Conservation (phyloP, 2,797 vertebrate species). For the Eulemur rubriventer region DNA sequence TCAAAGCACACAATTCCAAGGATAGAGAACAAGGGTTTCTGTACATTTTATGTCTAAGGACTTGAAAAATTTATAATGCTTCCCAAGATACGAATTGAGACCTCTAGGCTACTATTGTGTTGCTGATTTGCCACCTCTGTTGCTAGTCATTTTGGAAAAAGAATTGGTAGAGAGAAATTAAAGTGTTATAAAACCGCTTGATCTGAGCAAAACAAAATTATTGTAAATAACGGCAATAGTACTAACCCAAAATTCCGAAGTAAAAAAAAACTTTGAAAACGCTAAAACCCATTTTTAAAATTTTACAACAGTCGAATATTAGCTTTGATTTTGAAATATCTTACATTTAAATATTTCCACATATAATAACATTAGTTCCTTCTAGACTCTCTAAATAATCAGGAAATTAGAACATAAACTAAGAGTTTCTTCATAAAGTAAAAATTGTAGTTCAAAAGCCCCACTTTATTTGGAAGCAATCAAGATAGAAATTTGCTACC, state of each 20-base stretch:
- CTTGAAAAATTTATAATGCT: neutral
- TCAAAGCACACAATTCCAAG: neutral
- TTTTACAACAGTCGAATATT: neutral
- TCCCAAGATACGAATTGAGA: neutral
- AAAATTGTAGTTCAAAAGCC: neutral
- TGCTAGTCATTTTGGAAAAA: neutral
- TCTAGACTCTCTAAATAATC: neutral
- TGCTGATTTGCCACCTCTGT: neutral
- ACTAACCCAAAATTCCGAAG: neutral
- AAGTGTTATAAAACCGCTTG: neutral
- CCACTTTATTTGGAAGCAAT: neutral
- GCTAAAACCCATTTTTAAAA: neutral
- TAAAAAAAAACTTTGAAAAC: slow-evolving; percentile 11
- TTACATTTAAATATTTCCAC: neutral
- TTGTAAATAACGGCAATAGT: neutral
- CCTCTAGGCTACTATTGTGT: neutral
- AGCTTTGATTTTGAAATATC: slow-evolving; percentile 9
- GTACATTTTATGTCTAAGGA: neutral
- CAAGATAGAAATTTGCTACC: slow-evolving; percentile 77
- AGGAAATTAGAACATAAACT: slow-evolving; percentile 8
- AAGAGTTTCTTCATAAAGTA: neutral
- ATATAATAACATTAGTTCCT: neutral
- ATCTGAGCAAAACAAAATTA: slow-evolving; percentile 3
- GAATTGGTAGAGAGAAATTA: neutral
- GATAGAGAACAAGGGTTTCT: neutral